Conservation (phyloP, 2,797 vertebrate species). For the Typhlichthys subterraneus region DNA sequence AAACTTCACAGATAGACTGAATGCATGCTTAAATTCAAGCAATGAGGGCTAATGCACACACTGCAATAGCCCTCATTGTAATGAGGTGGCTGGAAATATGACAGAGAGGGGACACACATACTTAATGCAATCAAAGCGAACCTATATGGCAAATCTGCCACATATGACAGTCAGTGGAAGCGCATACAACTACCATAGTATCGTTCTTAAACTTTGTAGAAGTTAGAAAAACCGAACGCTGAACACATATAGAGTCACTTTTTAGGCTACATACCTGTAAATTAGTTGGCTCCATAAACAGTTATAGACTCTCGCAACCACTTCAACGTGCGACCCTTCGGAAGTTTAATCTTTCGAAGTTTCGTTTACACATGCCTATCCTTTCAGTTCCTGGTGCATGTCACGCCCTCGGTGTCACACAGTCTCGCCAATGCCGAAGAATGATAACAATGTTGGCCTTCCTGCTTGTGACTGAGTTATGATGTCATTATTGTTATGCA, state of each 20-base stretch:
- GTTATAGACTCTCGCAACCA: slow-evolving; percentile 10
- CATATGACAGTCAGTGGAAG: no score
- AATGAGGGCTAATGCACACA: not conserved
- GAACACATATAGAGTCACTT: slow-evolving; percentile 4
- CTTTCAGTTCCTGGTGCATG: slow-evolving; percentile 59
- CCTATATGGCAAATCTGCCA: no score
- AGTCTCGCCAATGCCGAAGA: slow-evolving; percentile 39
- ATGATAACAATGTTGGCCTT: slow-evolving; percentile 50
- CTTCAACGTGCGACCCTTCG: not conserved
- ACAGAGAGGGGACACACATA: not conserved
- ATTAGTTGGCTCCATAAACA: slow-evolving; percentile 76
- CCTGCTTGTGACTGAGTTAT: slow-evolving; percentile 55
- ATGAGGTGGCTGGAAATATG: not conserved
- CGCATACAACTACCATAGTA: no score
- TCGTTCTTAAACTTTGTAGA: no score
- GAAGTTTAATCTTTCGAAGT: slow-evolving; percentile 3
- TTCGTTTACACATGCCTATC: slow-evolving; percentile 29
- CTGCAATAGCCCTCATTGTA: no score
- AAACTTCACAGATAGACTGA: slow-evolving; percentile 11
- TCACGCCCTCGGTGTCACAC: slow-evolving; percentile 41
- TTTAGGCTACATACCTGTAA: slow-evolving; percentile 67
- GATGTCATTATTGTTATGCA: slow-evolving; percentile 16
- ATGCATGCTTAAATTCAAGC: slow-evolving; percentile 3
- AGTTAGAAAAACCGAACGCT: no score
- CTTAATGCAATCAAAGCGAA: no score